A percentile compares a stretch with the other conserved stretches of the same genome.
Conservation (phyloP, 2,888 invertebrate genomes). For the Zeuzera pyrina region DNA sequence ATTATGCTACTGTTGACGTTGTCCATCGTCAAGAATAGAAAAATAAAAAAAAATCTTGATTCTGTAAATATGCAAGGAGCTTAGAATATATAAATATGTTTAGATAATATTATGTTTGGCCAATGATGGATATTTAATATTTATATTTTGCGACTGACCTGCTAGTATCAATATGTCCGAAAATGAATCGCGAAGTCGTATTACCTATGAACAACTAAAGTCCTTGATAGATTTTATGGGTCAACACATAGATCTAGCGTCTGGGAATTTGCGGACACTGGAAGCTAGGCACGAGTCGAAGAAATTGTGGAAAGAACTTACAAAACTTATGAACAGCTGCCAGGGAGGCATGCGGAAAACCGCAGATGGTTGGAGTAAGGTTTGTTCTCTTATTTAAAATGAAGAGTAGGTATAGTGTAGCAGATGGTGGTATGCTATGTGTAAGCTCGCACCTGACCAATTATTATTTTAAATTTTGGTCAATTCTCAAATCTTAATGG, state of each 20-base stretch:
- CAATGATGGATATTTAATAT: no score
- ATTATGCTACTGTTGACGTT: no score
- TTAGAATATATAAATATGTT: no score
- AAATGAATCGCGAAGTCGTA: constrained; percentile 22
- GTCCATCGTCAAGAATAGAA: no score
- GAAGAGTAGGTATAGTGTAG: not conserved
- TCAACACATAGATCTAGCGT: constrained; percentile 44
- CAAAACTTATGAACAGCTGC: constrained; percentile 33
- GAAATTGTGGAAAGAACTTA: constrained; percentile 40
- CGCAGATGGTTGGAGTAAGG: constrained; percentile 50
- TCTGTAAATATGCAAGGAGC: no score
- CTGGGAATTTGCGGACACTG: constrained; percentile 33
- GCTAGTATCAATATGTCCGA: constrained; percentile 14
- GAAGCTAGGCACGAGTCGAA: constrained; percentile 44
- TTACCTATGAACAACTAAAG: constrained; percentile 44
- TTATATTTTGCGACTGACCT: no score
- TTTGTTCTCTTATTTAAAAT: constrained; percentile 27
- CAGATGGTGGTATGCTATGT: no score
- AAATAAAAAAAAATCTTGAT: no score
- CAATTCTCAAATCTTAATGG: not conserved
- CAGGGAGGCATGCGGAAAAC: constrained; percentile 35
- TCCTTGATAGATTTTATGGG: constrained; percentile 48
- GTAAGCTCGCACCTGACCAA: not conserved
- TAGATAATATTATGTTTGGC: no score
- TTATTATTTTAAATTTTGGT: not conserved